Base-by-base conservation (phyloP, 2,797 vertebrate genomes). In the Novumbra hubbsi region DNA sequence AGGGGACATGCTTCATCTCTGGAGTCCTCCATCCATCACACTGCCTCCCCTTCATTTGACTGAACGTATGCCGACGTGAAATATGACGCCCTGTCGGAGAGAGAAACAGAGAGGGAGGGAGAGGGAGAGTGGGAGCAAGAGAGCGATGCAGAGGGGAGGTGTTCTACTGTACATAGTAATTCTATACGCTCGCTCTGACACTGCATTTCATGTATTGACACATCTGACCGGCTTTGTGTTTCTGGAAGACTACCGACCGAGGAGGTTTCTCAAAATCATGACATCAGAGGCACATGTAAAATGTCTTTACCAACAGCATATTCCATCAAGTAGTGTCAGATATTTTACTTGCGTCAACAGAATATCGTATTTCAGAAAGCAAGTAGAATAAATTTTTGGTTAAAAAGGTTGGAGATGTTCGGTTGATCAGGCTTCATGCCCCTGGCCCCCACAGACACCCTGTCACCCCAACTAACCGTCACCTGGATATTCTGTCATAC, bases 1-100 rank as follows among this genome's bases (percentile, higher is more conserved):
- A 34, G 78, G 76, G 82, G 84, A 88, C 88, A 93, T 90, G 86
- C 88, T 90, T 92, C 90, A 92, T 90, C 83, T 86, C 81, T 70
- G 63, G 84, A 82, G 85, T 85, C 55, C 34, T 69, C 84, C 19
- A 91, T 90, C 85, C 75, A 88, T 91, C 89, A 91, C 82, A 74
- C 82, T 83, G 85, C 81, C 88, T 80, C 71, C 50, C 85, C 85
- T 90, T 89, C 86, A 89, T 92, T 89, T 90, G 87, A 90, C 88
- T 87, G 88, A 90, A 87, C 66, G 81, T 81, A 80, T 85, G 85
- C 83, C 86, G 82, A 85, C 68, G 45, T 89, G 85, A 91, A 90
- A 88, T 90, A 89, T 88, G 85, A 84, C 19, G 74, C 80, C 86
- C 89, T 87, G 85, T 88, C 79, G 84, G 86, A 89, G 76, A 30